These are phyloP conservation scores for Allobates femoralis DNA, from an alignment of 2,797 vertebrate species.

Conservation along the genomic window DNA sequence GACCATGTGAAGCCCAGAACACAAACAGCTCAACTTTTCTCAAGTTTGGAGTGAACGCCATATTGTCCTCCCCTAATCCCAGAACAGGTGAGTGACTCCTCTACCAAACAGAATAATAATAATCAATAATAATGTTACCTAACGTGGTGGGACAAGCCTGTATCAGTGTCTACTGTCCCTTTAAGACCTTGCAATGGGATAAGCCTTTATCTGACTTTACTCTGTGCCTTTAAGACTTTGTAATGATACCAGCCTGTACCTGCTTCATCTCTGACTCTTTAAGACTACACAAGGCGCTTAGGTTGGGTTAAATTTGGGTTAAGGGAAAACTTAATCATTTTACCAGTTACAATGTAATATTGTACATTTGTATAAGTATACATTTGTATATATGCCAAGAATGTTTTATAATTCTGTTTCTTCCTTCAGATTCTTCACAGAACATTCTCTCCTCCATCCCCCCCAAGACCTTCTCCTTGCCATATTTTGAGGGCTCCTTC, in stretches of 20 bases:
- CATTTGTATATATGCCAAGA: neutral
- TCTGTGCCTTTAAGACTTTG: neutral
- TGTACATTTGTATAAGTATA: neutral
- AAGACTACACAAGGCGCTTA: neutral
- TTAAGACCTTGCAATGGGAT: neutral
- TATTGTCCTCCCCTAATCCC: constrained; percentile 85
- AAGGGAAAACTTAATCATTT: neutral
- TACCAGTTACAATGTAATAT: neutral
- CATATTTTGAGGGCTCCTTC: constrained; percentile 89
- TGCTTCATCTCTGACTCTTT: neutral
- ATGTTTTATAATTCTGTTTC: constrained; percentile 42
- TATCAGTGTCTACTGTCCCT: neutral
- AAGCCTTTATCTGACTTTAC: too few relatives aligned
- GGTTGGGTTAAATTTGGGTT: neutral
- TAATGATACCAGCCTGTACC: too few relatives aligned
- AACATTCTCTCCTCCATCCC: constrained; percentile 79
- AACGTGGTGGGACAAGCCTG: neutral
- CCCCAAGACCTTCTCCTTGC: constrained; percentile 87
- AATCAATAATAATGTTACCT: neutral
- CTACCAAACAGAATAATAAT: neutral
- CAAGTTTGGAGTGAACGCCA: constrained; percentile 96
- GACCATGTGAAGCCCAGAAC: constrained; percentile 75
- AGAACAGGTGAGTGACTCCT: constrained; percentile 80
- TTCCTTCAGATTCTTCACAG: constrained; percentile 78
- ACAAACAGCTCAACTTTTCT: constrained; percentile 82